phyloP scores from a whole-genome alignment of 2,888 invertebrate genomes.

The Amorpha juglandis region DNA sequence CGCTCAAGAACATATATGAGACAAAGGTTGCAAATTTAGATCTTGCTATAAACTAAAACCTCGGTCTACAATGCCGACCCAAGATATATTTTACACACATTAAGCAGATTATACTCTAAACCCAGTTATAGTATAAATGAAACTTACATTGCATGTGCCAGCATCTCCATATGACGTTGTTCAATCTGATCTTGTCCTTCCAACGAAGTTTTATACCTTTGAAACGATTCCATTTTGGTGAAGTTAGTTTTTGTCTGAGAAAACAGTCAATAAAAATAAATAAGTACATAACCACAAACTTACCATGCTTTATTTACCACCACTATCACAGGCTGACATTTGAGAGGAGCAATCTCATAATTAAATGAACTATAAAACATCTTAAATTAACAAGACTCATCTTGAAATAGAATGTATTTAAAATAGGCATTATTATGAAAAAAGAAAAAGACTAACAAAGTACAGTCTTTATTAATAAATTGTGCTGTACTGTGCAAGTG shows the following conservation, averaged over 20 bases:
- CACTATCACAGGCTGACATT: constrained; percentile 69
- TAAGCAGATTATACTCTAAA: neutral
- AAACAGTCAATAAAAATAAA: constrained; percentile 45
- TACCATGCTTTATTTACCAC: constrained; percentile 61
- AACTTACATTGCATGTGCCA: constrained; percentile 99
- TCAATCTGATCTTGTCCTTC: constrained; percentile 99
- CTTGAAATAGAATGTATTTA: constrained; percentile 63
- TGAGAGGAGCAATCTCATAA: constrained; percentile 55
- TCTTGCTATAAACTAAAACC: too few relatives aligned
- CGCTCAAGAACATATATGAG: too few relatives aligned
- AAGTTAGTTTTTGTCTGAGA: constrained; percentile 98
- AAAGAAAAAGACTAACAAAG: constrained; percentile 46
- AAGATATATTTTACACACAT: neutral
- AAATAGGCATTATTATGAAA: constrained; percentile 65
- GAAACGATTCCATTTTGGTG: constrained; percentile 99
- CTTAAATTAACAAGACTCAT: constrained; percentile 66
- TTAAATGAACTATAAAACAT: constrained; percentile 66
- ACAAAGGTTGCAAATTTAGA: too few relatives aligned
- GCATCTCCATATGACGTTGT: constrained; percentile 99
- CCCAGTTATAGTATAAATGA: neutral
- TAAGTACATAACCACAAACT: constrained; percentile 46
- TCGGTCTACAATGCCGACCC: neutral
- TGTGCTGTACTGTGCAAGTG: constrained; percentile 64
- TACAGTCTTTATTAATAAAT: constrained; percentile 60
- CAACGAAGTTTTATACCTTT: constrained; percentile 98